These are phyloP conservation scores for Agriopis marginaria DNA, from an alignment of 2,888 invertebrate genomes.

Conservation along the genomic window DNA sequence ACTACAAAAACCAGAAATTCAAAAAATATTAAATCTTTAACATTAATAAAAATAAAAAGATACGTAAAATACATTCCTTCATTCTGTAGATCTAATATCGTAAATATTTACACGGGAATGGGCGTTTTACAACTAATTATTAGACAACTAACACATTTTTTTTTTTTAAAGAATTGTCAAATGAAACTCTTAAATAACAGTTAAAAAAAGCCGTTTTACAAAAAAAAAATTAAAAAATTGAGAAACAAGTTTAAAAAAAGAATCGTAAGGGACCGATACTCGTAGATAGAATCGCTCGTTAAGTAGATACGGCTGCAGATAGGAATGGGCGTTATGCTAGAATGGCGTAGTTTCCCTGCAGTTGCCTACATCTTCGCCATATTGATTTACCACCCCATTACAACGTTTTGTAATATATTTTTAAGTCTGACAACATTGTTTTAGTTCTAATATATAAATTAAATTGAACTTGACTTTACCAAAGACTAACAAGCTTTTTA, in stretches of 20 bases:
- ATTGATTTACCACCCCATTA: slow-evolving; percentile 75
- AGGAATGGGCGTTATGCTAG: slow-evolving; percentile 77
- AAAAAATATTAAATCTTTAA: too few relatives aligned
- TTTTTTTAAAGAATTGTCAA: too few relatives aligned
- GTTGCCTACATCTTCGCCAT: slow-evolving; percentile 80
- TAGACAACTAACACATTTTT: too few relatives aligned
- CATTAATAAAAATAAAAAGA: too few relatives aligned
- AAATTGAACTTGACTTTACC: not conserved
- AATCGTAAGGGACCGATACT: slow-evolving; percentile 26
- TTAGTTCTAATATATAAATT: not conserved
- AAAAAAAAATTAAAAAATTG: not conserved
- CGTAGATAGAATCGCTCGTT: slow-evolving; percentile 45
- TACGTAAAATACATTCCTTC: too few relatives aligned
- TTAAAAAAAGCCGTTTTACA: not conserved
- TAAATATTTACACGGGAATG: too few relatives aligned
- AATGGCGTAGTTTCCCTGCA: slow-evolving; percentile 83
- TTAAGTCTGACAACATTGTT: slow-evolving; percentile 2
- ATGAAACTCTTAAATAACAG: too few relatives aligned
- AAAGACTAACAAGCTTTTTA: too few relatives aligned
- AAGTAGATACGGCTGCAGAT: slow-evolving; percentile 72
- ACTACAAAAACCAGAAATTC: too few relatives aligned
- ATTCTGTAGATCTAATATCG: too few relatives aligned
- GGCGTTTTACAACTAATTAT: too few relatives aligned
- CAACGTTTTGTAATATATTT: slow-evolving; percentile 57
- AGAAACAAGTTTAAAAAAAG: not conserved